These are phyloP conservation scores for Lampris incognitus DNA, from an alignment of 2,113 vertebrate species.

Conservation along the genomic window DNA sequence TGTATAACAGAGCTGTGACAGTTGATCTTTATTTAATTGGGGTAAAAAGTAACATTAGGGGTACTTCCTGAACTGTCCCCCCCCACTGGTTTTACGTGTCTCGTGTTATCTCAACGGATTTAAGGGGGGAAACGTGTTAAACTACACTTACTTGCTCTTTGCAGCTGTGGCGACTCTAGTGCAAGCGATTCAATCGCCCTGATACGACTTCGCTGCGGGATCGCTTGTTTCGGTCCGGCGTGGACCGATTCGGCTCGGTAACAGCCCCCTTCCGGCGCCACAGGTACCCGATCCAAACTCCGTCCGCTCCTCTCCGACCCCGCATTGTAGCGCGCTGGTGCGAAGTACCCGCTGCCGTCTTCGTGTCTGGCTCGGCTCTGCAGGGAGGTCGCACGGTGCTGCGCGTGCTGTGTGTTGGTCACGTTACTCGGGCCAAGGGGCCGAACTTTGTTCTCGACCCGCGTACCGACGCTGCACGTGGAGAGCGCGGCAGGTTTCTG, in stretches of 20 bases:
- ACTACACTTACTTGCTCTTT: slow-evolving; percentile 68
- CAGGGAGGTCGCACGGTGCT: slow-evolving; percentile 64
- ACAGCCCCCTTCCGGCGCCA: slow-evolving; percentile 54
- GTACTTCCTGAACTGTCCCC: neutral
- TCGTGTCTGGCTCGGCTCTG: slow-evolving; percentile 65
- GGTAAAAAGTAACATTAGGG: no score
- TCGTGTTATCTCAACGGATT: neutral
- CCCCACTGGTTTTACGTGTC: neutral
- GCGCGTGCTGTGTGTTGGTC: slow-evolving; percentile 66
- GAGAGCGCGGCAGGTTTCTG: slow-evolving; percentile 59
- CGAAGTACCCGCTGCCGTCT: slow-evolving; percentile 53
- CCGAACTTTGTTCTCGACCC: slow-evolving; percentile 78
- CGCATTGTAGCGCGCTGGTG: slow-evolving; percentile 47
- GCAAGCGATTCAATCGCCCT: slow-evolving; percentile 79
- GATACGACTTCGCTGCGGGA: slow-evolving; percentile 66
- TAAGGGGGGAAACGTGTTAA: no score
- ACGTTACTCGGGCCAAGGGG: slow-evolving; percentile 82
- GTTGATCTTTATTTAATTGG: no score
- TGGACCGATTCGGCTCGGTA: slow-evolving; percentile 64
- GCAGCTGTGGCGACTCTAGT: slow-evolving; percentile 73
- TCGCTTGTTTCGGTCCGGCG: slow-evolving; percentile 42
- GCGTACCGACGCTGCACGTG: slow-evolving; percentile 45
- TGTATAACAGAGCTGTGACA: no score
- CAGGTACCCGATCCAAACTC: slow-evolving; percentile 69
- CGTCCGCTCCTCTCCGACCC: slow-evolving; percentile 73